These are phyloP conservation scores for Myanophis thanlyinensis DNA, from an alignment of 2,113 vertebrate genomes.

Conservation along the genomic window DNA sequence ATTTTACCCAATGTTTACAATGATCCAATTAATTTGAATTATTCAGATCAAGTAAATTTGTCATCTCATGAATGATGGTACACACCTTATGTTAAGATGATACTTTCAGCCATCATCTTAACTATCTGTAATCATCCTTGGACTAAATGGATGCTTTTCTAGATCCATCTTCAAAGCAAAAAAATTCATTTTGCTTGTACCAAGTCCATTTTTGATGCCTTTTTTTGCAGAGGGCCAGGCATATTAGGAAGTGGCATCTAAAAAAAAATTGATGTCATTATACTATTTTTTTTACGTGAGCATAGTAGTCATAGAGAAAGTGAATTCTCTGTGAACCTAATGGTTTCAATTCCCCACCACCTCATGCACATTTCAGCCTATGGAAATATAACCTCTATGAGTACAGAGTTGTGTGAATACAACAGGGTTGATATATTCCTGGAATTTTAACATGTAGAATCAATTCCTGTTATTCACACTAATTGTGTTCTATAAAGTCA, in stretches of 20 bases:
- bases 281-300: neutral
- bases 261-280: neutral
- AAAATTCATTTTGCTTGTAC: neutral
- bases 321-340: neutral
- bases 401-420: neutral
- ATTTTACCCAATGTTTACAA: neutral
- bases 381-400: neutral
- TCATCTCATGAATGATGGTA: neutral
- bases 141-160: neutral
- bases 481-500: neutral
- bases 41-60: neutral
- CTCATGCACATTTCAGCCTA: neutral
- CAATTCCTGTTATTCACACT: neutral
- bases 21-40: neutral
- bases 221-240: neutral
- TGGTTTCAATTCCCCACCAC: neutral
- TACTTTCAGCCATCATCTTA: no score
- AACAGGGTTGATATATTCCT: neutral
- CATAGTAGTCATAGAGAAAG: neutral
- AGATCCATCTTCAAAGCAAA: neutral
- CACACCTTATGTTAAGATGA: neutral
- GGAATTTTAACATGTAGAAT: neutral
- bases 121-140: no score
- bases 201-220: neutral
- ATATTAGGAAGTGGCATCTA: neutral